Base-by-base conservation (phyloP, 37 sponge, comb jelly and placozoan species). In the Hormiphora californensis region DNA sequence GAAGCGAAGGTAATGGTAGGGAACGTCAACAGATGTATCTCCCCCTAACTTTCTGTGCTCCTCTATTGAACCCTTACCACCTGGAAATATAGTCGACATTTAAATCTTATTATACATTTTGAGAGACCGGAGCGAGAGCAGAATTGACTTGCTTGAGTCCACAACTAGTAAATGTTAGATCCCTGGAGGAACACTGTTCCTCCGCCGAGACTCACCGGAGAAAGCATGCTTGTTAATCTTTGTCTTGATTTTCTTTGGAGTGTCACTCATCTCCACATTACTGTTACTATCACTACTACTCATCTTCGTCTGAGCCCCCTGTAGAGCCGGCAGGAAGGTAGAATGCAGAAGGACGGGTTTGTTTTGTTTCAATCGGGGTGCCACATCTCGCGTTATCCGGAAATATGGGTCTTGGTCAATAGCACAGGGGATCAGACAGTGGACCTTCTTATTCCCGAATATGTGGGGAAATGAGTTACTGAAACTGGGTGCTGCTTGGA, bases 321-420 rank as follows among this genome's bases (percentile, higher is more conserved):
- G 95, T 9, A 98, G 93, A 12, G 96, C 99, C 1, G 95, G 95
- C 86, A 98, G 94, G 91, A 98, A 98, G 27, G 89, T 89, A 39
- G 99, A 98, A 65, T 98, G 96, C 43, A 98, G 90, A 0, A 95
- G 89, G 3, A 94, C 94, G 44, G 99, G 99, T 86, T 98, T 98
- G 55, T 27, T 89, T 86, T 89, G 93, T 36, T 94, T 96, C 54
- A 98, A 93, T 4, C 99, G 87, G 23, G 95, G 99, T 22, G 99
- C 99, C 8, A 98, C 95, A 86, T 98, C 99, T 11, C 99, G 88
- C 1, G 99, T 98, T 94, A 98, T 95, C 4, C 99, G 91, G 65
- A 98, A 98, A 63, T 95, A 98, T 1, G 99, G 99, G 55, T 98
- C 99, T 95, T 98, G 39, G 61, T 98, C 99, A 63, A 98, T 98